Evolutionary conservation across 2,113 vertebrate species (phyloP).

Genomic region (Polypterus bichir): DNA sequence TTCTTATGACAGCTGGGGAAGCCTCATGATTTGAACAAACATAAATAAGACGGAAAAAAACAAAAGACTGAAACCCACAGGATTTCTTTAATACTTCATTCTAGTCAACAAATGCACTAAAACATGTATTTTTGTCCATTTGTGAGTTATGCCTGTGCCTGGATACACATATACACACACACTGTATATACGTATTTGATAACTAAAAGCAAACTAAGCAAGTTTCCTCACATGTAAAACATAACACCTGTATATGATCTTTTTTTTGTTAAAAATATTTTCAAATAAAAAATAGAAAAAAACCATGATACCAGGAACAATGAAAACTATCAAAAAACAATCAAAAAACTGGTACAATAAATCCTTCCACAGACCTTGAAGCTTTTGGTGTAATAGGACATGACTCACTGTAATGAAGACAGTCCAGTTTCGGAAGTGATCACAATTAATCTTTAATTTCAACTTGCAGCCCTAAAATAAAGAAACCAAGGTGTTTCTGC

Average conservation of each 20-base stretch:
- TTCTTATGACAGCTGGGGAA: too few species aligned
- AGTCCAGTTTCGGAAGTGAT: too few species aligned
- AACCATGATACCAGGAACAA: constrained; percentile 3
- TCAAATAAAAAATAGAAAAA: not conserved
- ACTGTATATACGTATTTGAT: not conserved
- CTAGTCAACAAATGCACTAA: constrained; percentile 13
- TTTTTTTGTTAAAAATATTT: not conserved
- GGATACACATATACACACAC: too few species aligned
- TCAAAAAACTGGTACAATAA: not conserved
- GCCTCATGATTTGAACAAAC: too few species aligned
- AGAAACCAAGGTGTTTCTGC: not conserved
- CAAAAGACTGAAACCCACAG: not conserved
- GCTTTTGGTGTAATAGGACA: too few species aligned
- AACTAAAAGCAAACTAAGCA: not conserved
- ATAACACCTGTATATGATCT: not conserved
- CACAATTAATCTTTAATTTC: too few species aligned
- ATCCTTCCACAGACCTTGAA: too few species aligned
- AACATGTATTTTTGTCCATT: not conserved
- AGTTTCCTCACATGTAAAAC: not conserved
- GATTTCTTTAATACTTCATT: constrained; percentile 21
- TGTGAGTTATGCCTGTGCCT: too few species aligned
- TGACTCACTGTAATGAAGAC: too few species aligned
- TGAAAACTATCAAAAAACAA: constrained; percentile 9
- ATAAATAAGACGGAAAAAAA: not conserved
- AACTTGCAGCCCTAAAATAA: constrained; percentile 9